phyloP scores from a whole-genome alignment of 2,797 vertebrate genomes.

The Hybognathus amarus region DNA sequence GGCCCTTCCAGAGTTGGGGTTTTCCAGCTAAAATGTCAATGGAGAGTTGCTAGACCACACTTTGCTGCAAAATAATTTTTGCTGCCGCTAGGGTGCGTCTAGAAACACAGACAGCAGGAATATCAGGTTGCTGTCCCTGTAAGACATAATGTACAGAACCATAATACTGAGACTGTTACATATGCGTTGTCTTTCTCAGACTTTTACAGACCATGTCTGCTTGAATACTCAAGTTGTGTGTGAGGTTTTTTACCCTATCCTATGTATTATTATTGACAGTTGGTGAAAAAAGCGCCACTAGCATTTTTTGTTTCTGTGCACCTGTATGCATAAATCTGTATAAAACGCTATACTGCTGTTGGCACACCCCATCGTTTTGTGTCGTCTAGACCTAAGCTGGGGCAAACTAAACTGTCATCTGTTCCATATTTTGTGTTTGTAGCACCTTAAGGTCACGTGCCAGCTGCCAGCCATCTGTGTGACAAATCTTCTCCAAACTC shows the following conservation, averaged over 20 bases:
- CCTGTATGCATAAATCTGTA: neutral
- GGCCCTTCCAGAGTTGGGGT: too few species aligned
- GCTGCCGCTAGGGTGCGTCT: too few species aligned
- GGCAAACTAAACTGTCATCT: constrained; percentile 19
- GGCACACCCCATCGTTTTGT: neutral
- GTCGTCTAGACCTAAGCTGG: constrained; percentile 11
- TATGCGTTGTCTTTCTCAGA: too few species aligned
- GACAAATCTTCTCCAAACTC: constrained; percentile 17
- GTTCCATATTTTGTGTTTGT: constrained; percentile 15
- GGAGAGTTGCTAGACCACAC: too few species aligned
- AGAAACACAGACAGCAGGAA: too few species aligned
- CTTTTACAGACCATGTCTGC: too few species aligned
- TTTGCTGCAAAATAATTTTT: too few species aligned
- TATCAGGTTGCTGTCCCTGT: too few species aligned
- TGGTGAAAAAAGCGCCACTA: neutral
- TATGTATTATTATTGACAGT: neutral
- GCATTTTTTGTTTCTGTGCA: neutral
- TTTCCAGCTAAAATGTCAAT: too few species aligned
- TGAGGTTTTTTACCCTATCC: neutral
- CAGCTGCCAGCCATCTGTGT: constrained; percentile 45
- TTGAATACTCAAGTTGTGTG: too few species aligned
- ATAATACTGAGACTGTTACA: too few species aligned
- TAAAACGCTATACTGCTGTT: neutral
- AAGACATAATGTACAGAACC: too few species aligned
- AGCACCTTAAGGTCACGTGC: constrained; percentile 24